Percentiles rank a stretch among this genome's conserved stretches.
These are phyloP conservation scores for Agrotis exclamationis DNA, from an alignment of 2,888 invertebrate species.

Conservation along the genomic window DNA sequence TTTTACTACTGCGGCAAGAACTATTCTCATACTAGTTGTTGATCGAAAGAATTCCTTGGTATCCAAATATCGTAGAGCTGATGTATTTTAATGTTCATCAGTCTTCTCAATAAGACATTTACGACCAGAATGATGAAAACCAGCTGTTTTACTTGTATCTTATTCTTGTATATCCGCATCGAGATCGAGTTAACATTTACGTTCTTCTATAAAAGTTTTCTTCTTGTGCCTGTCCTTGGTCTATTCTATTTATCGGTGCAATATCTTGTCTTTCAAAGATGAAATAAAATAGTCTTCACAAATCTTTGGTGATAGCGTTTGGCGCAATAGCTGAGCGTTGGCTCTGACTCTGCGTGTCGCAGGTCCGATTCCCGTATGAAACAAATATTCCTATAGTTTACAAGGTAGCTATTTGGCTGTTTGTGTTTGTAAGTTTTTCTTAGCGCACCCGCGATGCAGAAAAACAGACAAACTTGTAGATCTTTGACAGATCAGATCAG, in stretches of 20 bases:
- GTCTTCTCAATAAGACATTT: constrained; percentile 26
- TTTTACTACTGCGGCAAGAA: not conserved
- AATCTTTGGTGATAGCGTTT: too few relatives aligned
- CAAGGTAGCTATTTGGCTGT: too few relatives aligned
- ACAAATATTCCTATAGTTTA: too few relatives aligned
- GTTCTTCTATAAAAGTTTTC: not conserved
- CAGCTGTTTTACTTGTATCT: constrained; percentile 23
- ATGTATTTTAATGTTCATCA: constrained; percentile 21
- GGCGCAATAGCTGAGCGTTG: too few relatives aligned
- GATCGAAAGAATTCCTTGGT: not conserved
- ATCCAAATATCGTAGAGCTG: constrained; percentile 1
- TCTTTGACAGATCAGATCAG: too few relatives aligned
- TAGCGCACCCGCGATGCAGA: too few relatives aligned
- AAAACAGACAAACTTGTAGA: too few relatives aligned
- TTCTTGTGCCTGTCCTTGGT: not conserved
- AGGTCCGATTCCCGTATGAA: too few relatives aligned
- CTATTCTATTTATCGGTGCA: not conserved
- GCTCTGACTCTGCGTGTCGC: too few relatives aligned
- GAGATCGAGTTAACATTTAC: not conserved
- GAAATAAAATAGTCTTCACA: too few relatives aligned
- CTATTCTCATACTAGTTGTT: too few relatives aligned
- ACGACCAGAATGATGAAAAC: constrained; percentile 29
- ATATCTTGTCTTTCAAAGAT: not conserved
- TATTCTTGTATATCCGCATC: constrained; percentile 22
- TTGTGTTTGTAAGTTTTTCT: too few relatives aligned